phyloP scores from a whole-genome alignment of 1,140 invertebrate genomes.

The Drosophila ogumai region DNA sequence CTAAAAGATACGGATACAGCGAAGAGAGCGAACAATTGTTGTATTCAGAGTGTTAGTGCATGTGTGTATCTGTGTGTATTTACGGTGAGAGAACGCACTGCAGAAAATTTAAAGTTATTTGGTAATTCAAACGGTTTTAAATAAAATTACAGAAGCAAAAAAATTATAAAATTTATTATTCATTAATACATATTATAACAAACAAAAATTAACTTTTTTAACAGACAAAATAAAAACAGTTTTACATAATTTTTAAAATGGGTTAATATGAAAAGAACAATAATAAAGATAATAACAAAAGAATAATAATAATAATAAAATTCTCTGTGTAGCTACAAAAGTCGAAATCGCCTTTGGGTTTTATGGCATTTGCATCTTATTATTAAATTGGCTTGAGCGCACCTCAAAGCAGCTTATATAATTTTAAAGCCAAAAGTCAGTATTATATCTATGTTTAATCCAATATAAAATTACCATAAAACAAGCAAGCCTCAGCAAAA shows the following conservation, averaged over 20 bases:
- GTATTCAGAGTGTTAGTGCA: neutral
- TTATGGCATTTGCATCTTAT: constrained; percentile 52
- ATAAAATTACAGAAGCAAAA: too few relatives aligned
- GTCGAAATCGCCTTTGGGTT: constrained; percentile 34
- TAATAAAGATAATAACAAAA: too few relatives aligned
- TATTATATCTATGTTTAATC: constrained; percentile 19
- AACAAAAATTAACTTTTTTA: too few relatives aligned
- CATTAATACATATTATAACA: neutral
- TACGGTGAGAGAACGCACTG: neutral
- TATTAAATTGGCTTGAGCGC: constrained; percentile 11
- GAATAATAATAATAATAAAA: too few relatives aligned
- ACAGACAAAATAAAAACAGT: too few relatives aligned
- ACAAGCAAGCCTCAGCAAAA: neutral
- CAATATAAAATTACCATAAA: constrained; percentile 15
- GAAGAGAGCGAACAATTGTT: neutral
- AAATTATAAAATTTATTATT: too few relatives aligned
- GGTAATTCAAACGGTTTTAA: too few relatives aligned
- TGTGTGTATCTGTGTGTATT: constrained; percentile 3
- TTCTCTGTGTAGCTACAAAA: constrained; percentile 12
- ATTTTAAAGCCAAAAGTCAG: constrained; percentile 11
- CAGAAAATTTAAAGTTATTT: neutral
- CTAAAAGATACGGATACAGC: neutral
- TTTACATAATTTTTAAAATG: too few relatives aligned
- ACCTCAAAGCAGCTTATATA: constrained; percentile 22
- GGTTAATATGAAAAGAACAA: too few relatives aligned